Evolutionary conservation across 2,888 invertebrate species (phyloP), one percentile per base, ranked within the genome.

Genomic region (Stenichneumon culpator): DNA sequence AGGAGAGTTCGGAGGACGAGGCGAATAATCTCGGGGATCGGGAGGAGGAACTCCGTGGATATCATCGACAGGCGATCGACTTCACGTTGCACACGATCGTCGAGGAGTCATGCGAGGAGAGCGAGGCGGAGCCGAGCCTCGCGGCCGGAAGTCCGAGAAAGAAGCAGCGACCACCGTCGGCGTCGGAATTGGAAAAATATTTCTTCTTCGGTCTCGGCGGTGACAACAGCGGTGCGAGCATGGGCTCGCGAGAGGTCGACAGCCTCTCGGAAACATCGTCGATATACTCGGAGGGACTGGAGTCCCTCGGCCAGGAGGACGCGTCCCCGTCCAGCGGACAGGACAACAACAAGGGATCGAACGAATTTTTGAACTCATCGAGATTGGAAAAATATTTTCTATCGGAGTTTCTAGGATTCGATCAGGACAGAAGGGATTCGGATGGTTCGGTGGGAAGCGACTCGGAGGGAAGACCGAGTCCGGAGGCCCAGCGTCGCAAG

Each of bases 71-170:
- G 80, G 96, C 97, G 0, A 96, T 98, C 91, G 98, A 98, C 94
- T 98, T 98, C 93, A 98, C 98, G 1, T 94, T 98, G 86, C 98
- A 98, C 92, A 98, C 98, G 0, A 98, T 98, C 89, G 97, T 98
- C 39, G 98, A 98, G 94, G 98, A 98, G 94, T 98, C 98, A 91
- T 98, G 98, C 93, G 98, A 98, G 94, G 98, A 98, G 94, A 98
- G 98, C 94, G 98, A 98, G 94, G 96, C 97, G 85, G 97, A 97
- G 90, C 96, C 96, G 63, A 92, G 91, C 47, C 39, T 93, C 16
- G 91, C 93, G 1, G 93, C 88, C 0, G 92, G 89, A 81, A 94
- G 86, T 86, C 94, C 91, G 95, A 95, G 94, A 96, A 94, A 91
- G 95, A 94, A 94, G 96, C 95, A 95, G 87, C 95, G 97, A 79